Percentiles rank a stretch among this genome's conserved stretches.
phyloP scores from a whole-genome alignment of 2,797 vertebrate species.

The Percopsis omiscomaycus region DNA sequence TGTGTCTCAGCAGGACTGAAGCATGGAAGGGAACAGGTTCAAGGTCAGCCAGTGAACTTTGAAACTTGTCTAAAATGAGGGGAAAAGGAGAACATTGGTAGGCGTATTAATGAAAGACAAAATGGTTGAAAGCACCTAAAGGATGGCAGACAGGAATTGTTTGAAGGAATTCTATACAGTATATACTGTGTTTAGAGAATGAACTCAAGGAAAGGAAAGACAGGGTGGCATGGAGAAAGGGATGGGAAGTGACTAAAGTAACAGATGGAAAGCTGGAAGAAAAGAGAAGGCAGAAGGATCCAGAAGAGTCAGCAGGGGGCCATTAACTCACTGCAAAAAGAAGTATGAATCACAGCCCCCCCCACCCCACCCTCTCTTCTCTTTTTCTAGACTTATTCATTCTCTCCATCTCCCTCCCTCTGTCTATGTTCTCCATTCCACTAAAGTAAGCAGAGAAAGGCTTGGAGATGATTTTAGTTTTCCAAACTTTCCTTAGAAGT shows the following conservation, averaged over 20 bases:
- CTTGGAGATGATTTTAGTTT: no score
- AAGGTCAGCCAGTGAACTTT: no score
- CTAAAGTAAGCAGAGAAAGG: no score
- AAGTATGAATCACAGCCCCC: neutral
- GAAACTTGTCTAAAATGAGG: neutral
- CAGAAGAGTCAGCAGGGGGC: constrained; percentile 29
- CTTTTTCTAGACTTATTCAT: neutral
- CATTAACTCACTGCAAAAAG: constrained; percentile 23
- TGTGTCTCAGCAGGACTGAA: no score
- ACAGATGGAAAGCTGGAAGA: constrained; percentile 20
- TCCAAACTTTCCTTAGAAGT: no score
- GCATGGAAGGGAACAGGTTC: no score
- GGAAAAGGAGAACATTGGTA: constrained; percentile 4
- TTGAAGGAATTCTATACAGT: no score
- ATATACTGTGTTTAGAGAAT: neutral
- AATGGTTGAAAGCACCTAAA: no score
- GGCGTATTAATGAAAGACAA: no score
- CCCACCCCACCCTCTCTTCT: constrained; percentile 10
- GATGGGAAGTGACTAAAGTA: constrained; percentile 15
- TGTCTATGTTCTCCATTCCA: neutral
- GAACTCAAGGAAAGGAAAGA: constrained; percentile 19
- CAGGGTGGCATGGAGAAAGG: constrained; percentile 29
- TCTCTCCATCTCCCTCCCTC: neutral
- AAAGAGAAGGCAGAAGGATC: constrained; percentile 3
- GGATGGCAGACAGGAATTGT: no score